Evolutionary conservation across 2,888 invertebrate species (phyloP), one percentile per base, ranked within the genome.

Genomic region (Pollenia angustigena): DNA sequence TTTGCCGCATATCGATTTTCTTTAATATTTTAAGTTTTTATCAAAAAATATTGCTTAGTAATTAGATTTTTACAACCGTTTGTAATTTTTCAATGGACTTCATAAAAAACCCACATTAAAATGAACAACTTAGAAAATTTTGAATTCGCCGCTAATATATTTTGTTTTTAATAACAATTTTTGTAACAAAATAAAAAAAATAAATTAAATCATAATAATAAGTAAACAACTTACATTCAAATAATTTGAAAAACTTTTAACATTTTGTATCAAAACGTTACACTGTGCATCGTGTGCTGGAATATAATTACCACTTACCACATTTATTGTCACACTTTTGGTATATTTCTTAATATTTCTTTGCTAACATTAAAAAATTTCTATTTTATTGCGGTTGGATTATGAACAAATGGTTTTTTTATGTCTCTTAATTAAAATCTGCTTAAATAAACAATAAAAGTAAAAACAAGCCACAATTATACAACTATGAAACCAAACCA

Each of bases 321-420:
- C 52, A 64, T 76, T 32, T 66, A 7, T 78, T 58, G 60, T 11
- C 54, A 56, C 40, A 66, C 46, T 66, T 46, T n/a, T 54, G 18
- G 44, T 66, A 14, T 66, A 32, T 52, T 44, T 18, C 66, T 66
- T 9, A 78, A 66, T 78, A 66, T 78, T 66, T 56, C 64, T 76
- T 64, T 44, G n/a, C 9, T 23, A 44, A 18, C 40, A 52, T 7
- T 50, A 12, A 9, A 9, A 60, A 79, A 79, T 69, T 58, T 69
- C 48, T 69, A 58, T 58, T 79, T 79, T 60, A 79, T 50, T 79
- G 48, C 48, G 69, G 60, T 58, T 60, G 46, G n/a, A 10, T 14
- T 52, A 16, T 32, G 32, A 32, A 32, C 10, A 40, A 18, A 42
- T 44, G n/a, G n/a, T 18, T 75, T 60, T 66, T 56, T 23, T 9